phyloP scores from a whole-genome alignment of 2,888 invertebrate species.

The Marasmarcha lunaedactyla region DNA sequence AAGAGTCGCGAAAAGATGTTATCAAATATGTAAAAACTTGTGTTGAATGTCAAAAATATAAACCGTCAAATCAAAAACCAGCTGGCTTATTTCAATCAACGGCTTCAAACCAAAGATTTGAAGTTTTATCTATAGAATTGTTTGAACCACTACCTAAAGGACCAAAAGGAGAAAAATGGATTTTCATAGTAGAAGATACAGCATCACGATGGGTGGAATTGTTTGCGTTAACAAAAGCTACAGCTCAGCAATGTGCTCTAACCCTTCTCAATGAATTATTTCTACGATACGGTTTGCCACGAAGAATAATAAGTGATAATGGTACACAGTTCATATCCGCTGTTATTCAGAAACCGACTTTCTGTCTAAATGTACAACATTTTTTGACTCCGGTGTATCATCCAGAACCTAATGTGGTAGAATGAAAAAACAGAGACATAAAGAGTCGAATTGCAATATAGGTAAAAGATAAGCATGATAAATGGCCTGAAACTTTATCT shows the following conservation, averaged over 20 bases:
- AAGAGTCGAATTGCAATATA: conserved; percentile 10
- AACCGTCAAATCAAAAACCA: conserved; percentile 9
- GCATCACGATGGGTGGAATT: neutral
- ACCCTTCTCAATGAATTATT: conserved; percentile 6
- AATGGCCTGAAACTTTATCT: conserved; percentile 7
- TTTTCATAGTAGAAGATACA: conserved; percentile 6
- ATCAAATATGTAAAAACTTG: conserved; percentile 16
- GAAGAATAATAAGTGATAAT: conserved; percentile 23
- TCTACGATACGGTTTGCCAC: conserved; percentile 20
- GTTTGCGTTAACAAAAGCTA: conserved; percentile 5
- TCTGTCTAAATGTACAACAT: conserved; percentile 9
- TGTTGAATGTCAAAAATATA: conserved; percentile 23
- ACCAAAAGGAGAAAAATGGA: neutral
- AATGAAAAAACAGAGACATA: conserved; percentile 9
- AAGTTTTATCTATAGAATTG: conserved; percentile 20
- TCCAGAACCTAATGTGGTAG: conserved; percentile 13
- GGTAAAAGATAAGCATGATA: conserved; percentile 6
- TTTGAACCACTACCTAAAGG: conserved; percentile 12
- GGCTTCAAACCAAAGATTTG: conserved; percentile 13
- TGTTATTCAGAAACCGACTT: conserved; percentile 21
- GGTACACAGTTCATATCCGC: conserved; percentile 24
- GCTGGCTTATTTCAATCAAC: conserved; percentile 22
- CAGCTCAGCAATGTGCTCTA: conserved; percentile 6
- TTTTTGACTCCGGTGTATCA: conserved; percentile 19
- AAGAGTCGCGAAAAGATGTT: neutral